Percentiles rank a stretch among this genome's conserved stretches.
phyloP scores from a whole-genome alignment of 1,140 invertebrate genomes.

The Apis cerana region DNA sequence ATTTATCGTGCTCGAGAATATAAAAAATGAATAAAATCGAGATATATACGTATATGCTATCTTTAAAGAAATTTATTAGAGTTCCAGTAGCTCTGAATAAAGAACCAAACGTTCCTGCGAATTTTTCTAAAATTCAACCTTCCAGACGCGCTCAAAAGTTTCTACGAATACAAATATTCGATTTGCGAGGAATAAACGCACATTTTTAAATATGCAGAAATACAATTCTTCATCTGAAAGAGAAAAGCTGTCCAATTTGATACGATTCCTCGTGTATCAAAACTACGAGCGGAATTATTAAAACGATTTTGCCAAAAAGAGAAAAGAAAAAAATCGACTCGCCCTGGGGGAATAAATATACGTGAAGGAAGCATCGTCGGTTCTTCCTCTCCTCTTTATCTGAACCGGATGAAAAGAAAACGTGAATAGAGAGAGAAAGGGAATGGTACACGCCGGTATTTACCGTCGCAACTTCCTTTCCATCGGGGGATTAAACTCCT shows the following conservation, averaged over 20 bases:
- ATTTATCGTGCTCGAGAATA: no score
- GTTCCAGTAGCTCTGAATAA: no score
- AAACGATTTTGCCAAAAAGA: neutral
- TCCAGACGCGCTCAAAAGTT: no score
- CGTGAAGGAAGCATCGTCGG: neutral
- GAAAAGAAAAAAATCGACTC: neutral
- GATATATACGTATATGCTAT: no score
- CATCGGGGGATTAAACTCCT: slow-evolving; percentile 51
- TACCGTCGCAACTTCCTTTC: slow-evolving; percentile 37
- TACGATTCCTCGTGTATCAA: neutral
- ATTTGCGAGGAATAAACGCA: neutral
- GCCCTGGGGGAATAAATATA: neutral
- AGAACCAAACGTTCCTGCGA: no score
- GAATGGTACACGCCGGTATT: slow-evolving; percentile 10
- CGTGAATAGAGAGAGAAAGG: neutral
- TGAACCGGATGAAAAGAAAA: slow-evolving; percentile 6
- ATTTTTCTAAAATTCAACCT: no score
- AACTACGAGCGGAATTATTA: slow-evolving; percentile 4
- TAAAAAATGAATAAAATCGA: no score
- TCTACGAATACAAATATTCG: no score
- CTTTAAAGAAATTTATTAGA: no score
- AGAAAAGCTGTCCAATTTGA: neutral
- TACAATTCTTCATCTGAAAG: neutral
- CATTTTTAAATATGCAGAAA: neutral
- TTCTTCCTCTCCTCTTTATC: neutral